Base-by-base conservation (phyloP, 2,797 vertebrate species). In the Coracias cyanogaster region DNA sequence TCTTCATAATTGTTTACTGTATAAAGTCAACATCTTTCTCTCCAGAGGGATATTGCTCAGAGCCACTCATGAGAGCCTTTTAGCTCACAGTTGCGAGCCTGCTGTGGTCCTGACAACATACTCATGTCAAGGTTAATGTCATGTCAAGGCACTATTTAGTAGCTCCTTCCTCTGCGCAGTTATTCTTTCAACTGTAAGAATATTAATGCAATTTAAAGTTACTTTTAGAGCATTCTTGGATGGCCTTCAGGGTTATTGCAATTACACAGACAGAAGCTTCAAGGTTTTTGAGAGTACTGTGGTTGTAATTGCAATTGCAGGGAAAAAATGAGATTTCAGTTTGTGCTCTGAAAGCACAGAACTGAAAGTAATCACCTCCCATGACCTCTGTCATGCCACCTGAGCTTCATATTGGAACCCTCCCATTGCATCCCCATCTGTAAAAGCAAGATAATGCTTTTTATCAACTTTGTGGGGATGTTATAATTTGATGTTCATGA, bases 1-100 rank as follows among this genome's bases (percentile, higher is more conserved):
- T 96, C 95, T 93, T 96, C 83, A 64, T 95, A 95, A 94, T 92
- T 96, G 74, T 94, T 94, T 96, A 93, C 86, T 89, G 90, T 77
- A 89, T 67, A 89, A 96, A 95, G 81, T 89, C 89, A 94, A 80
- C 86, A 92, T 84, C 60, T 64, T 65, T 85, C 74, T 89, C 91
- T 95, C 95, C 78, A 94, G 91, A 93, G 83, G 64, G 71, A 94
- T 73, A 82, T 13, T 77, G 86, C 71, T 90, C 62, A 73, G 82
- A 91, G 60, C 60, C 51, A 70, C 67, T 87, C 78, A 43, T 54
- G 69, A 82, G 67, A 82, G 65, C 22, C 3, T 89, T 95, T 93
- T 43, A 92, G 92, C 78, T 94, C 64, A 8, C 62, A 77, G 90
- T n/a, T 78, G 66, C 48, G 49, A 71, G 78, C 74, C 95, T 89